phyloP scores from a whole-genome alignment of 2,797 vertebrate species.

The Sebastes hubbsi region DNA sequence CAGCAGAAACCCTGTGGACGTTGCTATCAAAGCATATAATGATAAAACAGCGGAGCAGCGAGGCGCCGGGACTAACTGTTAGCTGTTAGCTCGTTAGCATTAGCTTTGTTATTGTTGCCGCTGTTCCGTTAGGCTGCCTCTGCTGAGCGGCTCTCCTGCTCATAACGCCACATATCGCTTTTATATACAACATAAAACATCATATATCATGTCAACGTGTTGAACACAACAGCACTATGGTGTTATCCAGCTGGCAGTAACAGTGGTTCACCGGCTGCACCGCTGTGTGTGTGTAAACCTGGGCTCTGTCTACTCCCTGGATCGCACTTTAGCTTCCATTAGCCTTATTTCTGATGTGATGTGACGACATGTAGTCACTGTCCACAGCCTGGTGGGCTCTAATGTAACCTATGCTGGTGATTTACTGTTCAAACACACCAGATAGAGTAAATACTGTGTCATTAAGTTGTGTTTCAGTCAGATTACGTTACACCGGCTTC shows the following conservation, averaged over 20 bases:
- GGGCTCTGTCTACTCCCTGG: slow-evolving; percentile 78
- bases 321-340: slow-evolving; percentile 40
- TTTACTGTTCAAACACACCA: background rate
- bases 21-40: background rate
- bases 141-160: slow-evolving; percentile 41
- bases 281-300: slow-evolving; percentile 30
- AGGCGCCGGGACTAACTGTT: slow-evolving; percentile 44
- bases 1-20: background rate
- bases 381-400: background rate
- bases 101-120: slow-evolving; percentile 86
- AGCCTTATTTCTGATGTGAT: background rate
- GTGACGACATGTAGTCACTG: background rate
- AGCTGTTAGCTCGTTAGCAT: slow-evolving; percentile 73
- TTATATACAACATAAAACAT: background rate
- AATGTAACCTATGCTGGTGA: background rate
- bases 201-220: background rate
- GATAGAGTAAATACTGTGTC: background rate
- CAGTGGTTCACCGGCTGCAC: background rate
- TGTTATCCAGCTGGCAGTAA: background rate
- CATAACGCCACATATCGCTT: background rate
- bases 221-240: background rate
- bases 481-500: background rate
- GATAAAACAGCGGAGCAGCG: slow-evolving; percentile 16
- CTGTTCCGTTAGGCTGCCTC: slow-evolving; percentile 58
- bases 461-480: background rate